Base-by-base conservation (phyloP, 2,797 vertebrate species). In the Muscicapa striata region DNA sequence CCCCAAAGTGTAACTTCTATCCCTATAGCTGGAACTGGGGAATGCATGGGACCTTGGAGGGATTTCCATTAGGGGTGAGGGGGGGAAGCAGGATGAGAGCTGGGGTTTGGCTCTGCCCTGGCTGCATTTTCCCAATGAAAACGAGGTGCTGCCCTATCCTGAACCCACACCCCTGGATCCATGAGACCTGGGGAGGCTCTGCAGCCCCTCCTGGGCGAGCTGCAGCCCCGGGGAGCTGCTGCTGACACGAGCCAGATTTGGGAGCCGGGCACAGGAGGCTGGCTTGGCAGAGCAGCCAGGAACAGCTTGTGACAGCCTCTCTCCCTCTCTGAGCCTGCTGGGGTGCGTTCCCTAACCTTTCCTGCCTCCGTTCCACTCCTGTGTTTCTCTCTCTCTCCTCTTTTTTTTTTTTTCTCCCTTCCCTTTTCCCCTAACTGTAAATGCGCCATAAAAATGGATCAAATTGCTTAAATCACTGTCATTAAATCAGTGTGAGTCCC, bases 381-480 rank as follows among this genome's bases (percentile, higher is more conserved):
- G 95, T 15, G 16, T 93, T 95, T 96, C 91, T 87, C 94, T 90
- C 89, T 95, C 94, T 91, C 96, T 62, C 69, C 32, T 34, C 11
- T 57, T 80, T 54, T 64, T 36, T 74, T 76, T 46, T 59, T 30
- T 72, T 82, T 26, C n/a, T 6, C 2, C 20, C 20, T n/a, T 38
- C 3, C 57, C 32, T 84, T 94, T 89, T 89, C 68, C 93, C 46
- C 92, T 93, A 92, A 95, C 95, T 96, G 96, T 96, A 97, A 95
- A 96, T 95, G 95, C 89, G 29, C 96, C 95, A 93, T 96, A 95
- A 95, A 97, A 97, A 96, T 96, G 95, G 96, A 95, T 97, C 94
- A 95, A 97, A 97, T 96, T 96, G 96, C 96, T 96, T 95, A 96
- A 97, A 97, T 96, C 96, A 94, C 96, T 94, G 92, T 97, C 94